These are phyloP conservation scores for Adelognathus sp. DNA, from an alignment of 2,888 invertebrate genomes.

Conservation along the genomic window DNA sequence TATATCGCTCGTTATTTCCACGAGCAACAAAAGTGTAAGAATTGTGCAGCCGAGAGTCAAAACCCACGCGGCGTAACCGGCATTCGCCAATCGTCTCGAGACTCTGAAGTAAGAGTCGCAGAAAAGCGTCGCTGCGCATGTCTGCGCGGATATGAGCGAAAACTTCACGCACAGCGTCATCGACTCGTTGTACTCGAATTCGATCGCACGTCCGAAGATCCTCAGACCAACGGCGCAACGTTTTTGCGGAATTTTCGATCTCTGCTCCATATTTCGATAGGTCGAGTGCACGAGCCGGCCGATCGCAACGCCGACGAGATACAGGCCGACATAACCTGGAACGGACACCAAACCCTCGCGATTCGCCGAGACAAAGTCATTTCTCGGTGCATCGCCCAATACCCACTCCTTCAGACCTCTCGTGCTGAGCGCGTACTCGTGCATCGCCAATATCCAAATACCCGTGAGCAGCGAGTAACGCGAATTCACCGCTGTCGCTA, in stretches of 20 bases:
- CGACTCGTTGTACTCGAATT: slow-evolving; percentile 69
- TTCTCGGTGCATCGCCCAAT: slow-evolving; percentile 84
- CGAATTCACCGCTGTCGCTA: slow-evolving; percentile 83
- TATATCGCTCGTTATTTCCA: slow-evolving; percentile 82
- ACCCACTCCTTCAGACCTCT: slow-evolving; percentile 88
- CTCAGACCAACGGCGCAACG: slow-evolving; percentile 60
- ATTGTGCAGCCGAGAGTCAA: slow-evolving; percentile 85
- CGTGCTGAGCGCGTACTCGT: slow-evolving; percentile 86
- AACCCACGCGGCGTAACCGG: slow-evolving; percentile 91
- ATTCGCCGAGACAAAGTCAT: slow-evolving; percentile 89
- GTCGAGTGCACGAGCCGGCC: slow-evolving; percentile 82
- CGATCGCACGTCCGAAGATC: slow-evolving; percentile 61
- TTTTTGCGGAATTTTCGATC: slow-evolving; percentile 26
- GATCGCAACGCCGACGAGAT: slow-evolving; percentile 88
- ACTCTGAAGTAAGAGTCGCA: slow-evolving; percentile 83
- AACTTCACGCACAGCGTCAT: slow-evolving; percentile 75
- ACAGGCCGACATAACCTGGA: slow-evolving; percentile 92
- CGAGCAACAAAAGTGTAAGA: slow-evolving; percentile 82
- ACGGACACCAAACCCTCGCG: slow-evolving; percentile 95
- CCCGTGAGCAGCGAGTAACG: slow-evolving; percentile 83
- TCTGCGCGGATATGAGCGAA: slow-evolving; percentile 69
- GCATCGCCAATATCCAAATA: slow-evolving; percentile 83
- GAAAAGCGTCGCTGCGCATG: slow-evolving; percentile 81
- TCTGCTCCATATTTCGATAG: slow-evolving; percentile 58
- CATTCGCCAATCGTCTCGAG: slow-evolving; percentile 92